Conservation (phyloP, 2,113 vertebrate species). For the Rhynchopsitta pachyrhyncha region DNA sequence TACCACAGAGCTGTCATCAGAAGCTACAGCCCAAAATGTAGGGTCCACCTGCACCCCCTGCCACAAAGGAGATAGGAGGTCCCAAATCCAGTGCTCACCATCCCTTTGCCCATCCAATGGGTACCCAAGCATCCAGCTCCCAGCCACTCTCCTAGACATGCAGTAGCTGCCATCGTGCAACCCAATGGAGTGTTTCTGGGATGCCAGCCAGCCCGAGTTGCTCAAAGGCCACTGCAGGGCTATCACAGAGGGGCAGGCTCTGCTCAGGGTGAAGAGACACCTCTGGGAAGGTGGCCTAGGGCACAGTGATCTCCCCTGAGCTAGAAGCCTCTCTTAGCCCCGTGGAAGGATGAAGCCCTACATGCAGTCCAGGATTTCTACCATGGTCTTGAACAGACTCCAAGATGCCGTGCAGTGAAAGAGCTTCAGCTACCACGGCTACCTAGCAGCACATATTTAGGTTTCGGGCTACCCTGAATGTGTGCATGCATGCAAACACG, state of each 20-base stretch:
- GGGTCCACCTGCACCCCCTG: not conserved
- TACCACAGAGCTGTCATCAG: accelerated
- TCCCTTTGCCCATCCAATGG: not conserved
- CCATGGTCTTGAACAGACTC: not conserved
- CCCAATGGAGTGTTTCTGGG: not conserved
- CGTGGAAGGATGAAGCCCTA: not conserved
- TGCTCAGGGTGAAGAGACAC: not conserved
- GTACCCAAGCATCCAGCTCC: accelerated
- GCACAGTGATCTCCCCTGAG: not conserved
- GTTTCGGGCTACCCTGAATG: not conserved
- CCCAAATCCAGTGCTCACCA: accelerated
- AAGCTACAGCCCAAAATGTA: accelerated
- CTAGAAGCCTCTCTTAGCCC: not conserved
- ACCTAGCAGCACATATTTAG: not conserved
- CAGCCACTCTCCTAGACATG: accelerated
- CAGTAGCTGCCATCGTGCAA: not conserved
- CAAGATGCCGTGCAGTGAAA: not conserved
- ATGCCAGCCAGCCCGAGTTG: not conserved
- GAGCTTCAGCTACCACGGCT: not conserved
- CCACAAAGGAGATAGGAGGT: not conserved
- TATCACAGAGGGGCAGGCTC: not conserved
- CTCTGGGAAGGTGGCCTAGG: not conserved
- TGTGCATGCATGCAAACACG: not conserved
- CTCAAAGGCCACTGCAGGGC: not conserved
- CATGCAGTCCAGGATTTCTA: not conserved